Percentiles rank a stretch among this genome's conserved stretches.
phyloP scores from a whole-genome alignment of 1,140 invertebrate species.

The Elymnias hypermnestra region DNA sequence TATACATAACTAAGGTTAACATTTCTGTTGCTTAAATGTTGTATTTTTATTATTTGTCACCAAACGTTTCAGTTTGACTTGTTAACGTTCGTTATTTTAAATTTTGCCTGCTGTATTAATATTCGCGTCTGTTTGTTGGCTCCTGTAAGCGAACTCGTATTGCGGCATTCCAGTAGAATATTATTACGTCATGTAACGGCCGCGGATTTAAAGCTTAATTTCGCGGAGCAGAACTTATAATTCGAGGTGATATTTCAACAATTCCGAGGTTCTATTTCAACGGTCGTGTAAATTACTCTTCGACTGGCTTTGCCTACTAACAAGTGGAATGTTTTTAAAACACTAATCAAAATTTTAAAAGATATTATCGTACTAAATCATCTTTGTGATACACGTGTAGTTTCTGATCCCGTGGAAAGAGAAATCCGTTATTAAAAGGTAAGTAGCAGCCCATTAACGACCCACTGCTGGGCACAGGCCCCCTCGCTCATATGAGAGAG shows the following conservation, averaged over 20 bases:
- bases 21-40: no score
- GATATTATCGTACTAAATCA: not conserved
- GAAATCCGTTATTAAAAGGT: no score
- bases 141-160: constrained; percentile 37
- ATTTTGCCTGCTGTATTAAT: constrained; percentile 17
- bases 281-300: constrained; percentile 3
- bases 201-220: constrained; percentile 22
- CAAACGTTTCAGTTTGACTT: no score
- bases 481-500: no score
- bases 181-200: constrained; percentile 49
- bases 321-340: no score
- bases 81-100: not conserved
- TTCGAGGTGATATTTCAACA: constrained; percentile 10
- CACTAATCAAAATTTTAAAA: not conserved
- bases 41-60: no score
- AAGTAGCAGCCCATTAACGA: no score
- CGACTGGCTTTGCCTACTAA: not conserved
- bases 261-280: constrained; percentile 8
- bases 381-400: not conserved
- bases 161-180: constrained; percentile 36
- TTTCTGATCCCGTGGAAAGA: no score
- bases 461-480: no score
- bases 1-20: no score
- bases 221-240: constrained; percentile 16
- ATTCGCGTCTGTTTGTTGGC: constrained; percentile 30